Base-by-base conservation (phyloP, 2,888 invertebrate species). In the Dorcus parallelipipedus region DNA sequence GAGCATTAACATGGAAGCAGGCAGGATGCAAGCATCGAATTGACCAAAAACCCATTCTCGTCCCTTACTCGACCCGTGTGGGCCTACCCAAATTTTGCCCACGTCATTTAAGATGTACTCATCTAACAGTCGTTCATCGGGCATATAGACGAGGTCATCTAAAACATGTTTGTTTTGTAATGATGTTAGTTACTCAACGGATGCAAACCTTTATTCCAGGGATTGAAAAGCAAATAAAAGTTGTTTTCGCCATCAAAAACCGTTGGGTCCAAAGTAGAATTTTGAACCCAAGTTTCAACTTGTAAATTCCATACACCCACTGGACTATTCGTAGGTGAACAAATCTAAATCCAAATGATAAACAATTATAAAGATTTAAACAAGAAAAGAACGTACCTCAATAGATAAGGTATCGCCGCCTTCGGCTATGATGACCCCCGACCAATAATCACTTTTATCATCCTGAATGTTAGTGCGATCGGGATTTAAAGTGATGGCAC, bases 41-140 rank as follows among this genome's bases (percentile, higher is more conserved):
- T 93, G 93, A 0, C 91, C 93, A 71, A 86, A 93, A 39, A 89
- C 83, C 93, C 93, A 94, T 66, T 89, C 87, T 52, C 90, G 82
- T n/a, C 93, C 91, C 9, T 85, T 81, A 14, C 87, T 85, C 42
- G 85, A 84, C 58, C 86, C 87, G 68, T 85, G 83, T 0, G 90
- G 86, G 0, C 93, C 93, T 10, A 91, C 85, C 89, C 91, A 94
- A 41, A 94, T 87, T 75, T 93, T 90, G 48, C 93, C 93, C n/a
- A 88, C 86, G 72, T 93, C 93, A 61, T 86, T 90, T 60, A 90
- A 72, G 8, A 93, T 82, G 71, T 91, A 93, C 71, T 93, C 93
- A 56, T 90, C 86, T 1, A 91, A 80, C 1, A 86, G 78, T 3
- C 80, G 79, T 57, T 84, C 82, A 52, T 90, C 87, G 50, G 87